Evolutionary conservation across 2,113 vertebrate genomes (phyloP).

Genomic region (Arvicanthis niloticus): DNA sequence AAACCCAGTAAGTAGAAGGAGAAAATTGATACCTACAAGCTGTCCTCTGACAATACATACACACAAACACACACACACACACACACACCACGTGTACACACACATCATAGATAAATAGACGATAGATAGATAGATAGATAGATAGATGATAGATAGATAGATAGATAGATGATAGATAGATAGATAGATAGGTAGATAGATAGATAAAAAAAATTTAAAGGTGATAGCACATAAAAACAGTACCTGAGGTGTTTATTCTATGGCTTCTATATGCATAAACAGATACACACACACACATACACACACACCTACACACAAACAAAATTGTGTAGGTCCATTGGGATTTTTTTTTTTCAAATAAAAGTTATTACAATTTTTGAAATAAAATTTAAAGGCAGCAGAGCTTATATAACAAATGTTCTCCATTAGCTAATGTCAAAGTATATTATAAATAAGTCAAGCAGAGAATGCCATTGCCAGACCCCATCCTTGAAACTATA

Average conservation of each 20-base stretch:
- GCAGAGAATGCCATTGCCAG: neutral
- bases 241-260: neutral
- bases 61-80: neutral
- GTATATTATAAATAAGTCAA: neutral
- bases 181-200: neutral
- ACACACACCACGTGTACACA: neutral
- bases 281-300: neutral
- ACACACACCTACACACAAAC: neutral
- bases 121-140: neutral
- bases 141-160: neutral
- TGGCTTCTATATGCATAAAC: neutral
- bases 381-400: neutral
- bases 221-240: neutral
- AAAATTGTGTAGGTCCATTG: neutral
- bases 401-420: neutral
- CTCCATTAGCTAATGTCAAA: neutral
- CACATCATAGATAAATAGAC: neutral
- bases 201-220: neutral
- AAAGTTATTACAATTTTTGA: neutral
- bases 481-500: neutral
- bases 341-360: neutral
- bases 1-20: neutral
- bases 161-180: neutral
- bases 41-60: neutral
- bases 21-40: neutral